Percentiles rank a stretch among this genome's conserved stretches.
Evolutionary conservation across 2,113 vertebrate genomes (phyloP).

Genomic region (Prochilodus magdalenae): DNA sequence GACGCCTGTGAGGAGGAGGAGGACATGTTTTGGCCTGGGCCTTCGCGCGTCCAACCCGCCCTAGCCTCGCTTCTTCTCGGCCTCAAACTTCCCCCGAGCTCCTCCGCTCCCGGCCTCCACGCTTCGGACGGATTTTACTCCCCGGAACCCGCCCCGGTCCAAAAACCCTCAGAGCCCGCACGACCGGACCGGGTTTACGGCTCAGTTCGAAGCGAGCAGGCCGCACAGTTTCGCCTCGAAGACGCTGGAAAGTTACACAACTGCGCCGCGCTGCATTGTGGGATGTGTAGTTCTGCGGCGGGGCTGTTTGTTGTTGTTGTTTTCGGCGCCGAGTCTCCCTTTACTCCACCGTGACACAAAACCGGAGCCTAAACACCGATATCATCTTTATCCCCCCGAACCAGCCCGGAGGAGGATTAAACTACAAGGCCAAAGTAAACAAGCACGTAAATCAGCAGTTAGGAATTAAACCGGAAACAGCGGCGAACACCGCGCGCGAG

Average conservation of each 20-base stretch:
- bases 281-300: conserved; percentile 54
- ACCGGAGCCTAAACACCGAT: too few species aligned
- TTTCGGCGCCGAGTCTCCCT: background rate
- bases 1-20: conserved; percentile 84
- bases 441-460: too few species aligned
- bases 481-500: too few species aligned
- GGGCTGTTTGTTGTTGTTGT: background rate
- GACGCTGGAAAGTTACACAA: conserved; percentile 69
- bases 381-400: too few species aligned
- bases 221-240: conserved; percentile 64
- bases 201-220: conserved; percentile 50
- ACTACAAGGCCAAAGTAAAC: too few species aligned
- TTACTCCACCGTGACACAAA: too few species aligned
- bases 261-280: conserved; percentile 53
- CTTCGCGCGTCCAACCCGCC: background rate
- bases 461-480: too few species aligned
- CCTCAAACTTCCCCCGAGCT: background rate
- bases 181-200: conserved; percentile 40
- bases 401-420: too few species aligned
- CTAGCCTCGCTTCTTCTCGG: background rate
- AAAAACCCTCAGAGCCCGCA: background rate
- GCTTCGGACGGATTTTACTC: too few species aligned
- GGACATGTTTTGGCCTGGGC: conserved; percentile 72
- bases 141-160: background rate
- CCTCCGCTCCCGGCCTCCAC: background rate